A percentile compares a stretch with the other conserved stretches of the same genome.
Evolutionary conservation across 2,113 vertebrate genomes (phyloP).

Genomic region (Clupea harengus): DNA sequence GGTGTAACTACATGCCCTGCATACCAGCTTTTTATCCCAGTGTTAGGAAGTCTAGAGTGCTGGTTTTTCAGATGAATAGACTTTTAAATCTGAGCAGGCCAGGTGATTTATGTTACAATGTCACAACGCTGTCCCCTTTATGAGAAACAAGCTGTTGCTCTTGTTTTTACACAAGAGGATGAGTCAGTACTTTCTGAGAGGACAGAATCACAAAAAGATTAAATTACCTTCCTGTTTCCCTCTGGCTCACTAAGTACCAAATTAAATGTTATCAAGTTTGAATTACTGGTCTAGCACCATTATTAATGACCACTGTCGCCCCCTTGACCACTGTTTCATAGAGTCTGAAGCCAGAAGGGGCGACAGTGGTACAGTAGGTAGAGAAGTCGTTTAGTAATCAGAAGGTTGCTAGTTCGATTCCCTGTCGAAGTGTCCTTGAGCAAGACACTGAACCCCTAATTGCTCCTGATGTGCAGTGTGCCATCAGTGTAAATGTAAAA

Average conservation of each 20-base stretch:
- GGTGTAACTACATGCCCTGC: conserved; percentile 8
- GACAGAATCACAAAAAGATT: background rate
- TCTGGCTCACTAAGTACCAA: background rate
- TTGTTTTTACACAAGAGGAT: background rate
- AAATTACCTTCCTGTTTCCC: background rate
- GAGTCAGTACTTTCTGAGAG: background rate
- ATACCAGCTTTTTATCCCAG: conserved; percentile 16
- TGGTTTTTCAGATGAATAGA: background rate
- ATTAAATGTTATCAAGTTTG: background rate
- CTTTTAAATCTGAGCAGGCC: background rate
- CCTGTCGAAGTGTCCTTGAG: too few relatives aligned
- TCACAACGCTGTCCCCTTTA: background rate
- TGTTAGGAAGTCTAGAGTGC: conserved; percentile 1
- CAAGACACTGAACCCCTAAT: too few relatives aligned
- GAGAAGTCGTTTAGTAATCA: too few relatives aligned
- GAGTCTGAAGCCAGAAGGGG: background rate
- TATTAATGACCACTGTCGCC: background rate
- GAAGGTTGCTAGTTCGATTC: too few relatives aligned
- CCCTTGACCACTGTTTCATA: too few relatives aligned
- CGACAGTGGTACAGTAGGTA: too few relatives aligned
- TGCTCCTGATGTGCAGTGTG: too few relatives aligned
- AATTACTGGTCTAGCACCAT: background rate
- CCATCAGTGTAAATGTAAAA: too few relatives aligned
- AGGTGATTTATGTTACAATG: background rate
- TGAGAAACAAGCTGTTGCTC: background rate